phyloP scores from a whole-genome alignment of 30 jellyfish, hydroid and myxozoan genomes.

The Aurelia aurita complex sp. Pacific region DNA sequence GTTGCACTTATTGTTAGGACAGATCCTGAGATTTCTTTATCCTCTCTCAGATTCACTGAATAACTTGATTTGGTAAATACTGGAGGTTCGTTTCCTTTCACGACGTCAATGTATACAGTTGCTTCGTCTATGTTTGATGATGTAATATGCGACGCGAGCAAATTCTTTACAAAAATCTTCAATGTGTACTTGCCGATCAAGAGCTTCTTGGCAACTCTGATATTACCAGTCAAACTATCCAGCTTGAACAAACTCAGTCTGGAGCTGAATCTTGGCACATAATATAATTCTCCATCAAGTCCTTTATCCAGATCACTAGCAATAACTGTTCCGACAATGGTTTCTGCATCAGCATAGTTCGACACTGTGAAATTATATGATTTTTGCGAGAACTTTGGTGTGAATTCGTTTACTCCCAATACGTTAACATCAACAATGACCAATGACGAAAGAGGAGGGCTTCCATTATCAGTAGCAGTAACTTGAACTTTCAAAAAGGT shows the following conservation, averaged over 20 bases:
- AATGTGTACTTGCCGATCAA: conserved; percentile 35
- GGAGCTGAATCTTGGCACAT: conserved; percentile 22
- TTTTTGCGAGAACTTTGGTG: conserved; percentile 67
- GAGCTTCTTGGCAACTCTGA: conserved; percentile 34
- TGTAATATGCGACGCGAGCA: background rate
- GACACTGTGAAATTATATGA: conserved; percentile 57
- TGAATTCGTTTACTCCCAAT: conserved; percentile 78
- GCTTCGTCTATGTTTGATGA: conserved; percentile 65
- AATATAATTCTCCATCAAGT: conserved; percentile 36
- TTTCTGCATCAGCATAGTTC: conserved; percentile 32
- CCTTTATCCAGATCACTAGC: conserved; percentile 87
- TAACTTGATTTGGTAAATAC: conserved; percentile 14
- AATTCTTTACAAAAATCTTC: conserved; percentile 56
- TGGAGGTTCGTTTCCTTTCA: conserved; percentile 75
- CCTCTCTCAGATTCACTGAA: conserved; percentile 23
- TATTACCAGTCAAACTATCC: conserved; percentile 43
- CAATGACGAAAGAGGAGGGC: conserved; percentile 26
- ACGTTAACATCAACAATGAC: conserved; percentile 54
- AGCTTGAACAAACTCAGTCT: conserved; percentile 3
- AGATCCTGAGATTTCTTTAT: conserved; percentile 13
- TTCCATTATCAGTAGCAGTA: conserved; percentile 78
- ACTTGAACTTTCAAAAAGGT: conserved; percentile 47
- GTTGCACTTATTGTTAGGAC: conserved; percentile 48
- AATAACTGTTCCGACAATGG: conserved; percentile 63
- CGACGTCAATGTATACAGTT: conserved; percentile 36